A percentile compares a stretch with the other conserved stretches of the same genome.
These are phyloP conservation scores for Ascidia mentula DNA, from an alignment of 23 tunicate genomes.

Conservation along the genomic window DNA sequence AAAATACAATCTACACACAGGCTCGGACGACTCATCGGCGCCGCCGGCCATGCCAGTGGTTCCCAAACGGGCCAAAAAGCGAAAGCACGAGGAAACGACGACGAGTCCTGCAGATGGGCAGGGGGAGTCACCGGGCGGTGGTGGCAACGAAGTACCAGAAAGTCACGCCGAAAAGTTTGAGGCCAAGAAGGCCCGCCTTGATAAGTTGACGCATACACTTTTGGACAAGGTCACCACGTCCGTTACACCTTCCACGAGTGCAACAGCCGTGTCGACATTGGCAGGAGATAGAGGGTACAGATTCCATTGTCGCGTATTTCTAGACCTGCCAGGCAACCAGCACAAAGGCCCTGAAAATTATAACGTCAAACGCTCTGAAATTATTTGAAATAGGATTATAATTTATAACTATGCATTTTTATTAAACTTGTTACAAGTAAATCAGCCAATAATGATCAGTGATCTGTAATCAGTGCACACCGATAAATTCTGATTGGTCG, in stretches of 20 bases:
- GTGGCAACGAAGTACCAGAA: not conserved
- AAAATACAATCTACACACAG: too few species aligned
- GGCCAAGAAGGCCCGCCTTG: constrained; percentile 76
- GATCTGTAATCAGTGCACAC: too few species aligned
- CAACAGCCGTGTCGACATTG: not conserved
- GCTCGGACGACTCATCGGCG: not conserved
- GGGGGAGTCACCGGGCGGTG: not conserved
- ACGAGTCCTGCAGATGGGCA: not conserved
- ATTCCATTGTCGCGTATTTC: too few species aligned
- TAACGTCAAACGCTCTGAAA: too few species aligned
- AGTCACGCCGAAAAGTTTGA: constrained; percentile 25
- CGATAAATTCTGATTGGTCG: too few species aligned
- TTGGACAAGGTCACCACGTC: constrained; percentile 48
- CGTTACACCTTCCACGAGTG: not conserved
- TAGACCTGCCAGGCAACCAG: too few species aligned
- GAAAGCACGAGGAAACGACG: not conserved
- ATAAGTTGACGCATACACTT: constrained; percentile 53
- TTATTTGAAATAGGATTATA: too few species aligned
- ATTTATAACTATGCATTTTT: too few species aligned
- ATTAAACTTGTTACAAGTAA: too few species aligned
- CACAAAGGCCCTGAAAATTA: too few species aligned
- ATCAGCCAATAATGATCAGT: too few species aligned
- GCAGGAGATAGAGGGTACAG: not conserved
- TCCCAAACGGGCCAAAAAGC: not conserved
- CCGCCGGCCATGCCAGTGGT: not conserved